A percentile compares a stretch with the other conserved stretches of the same genome.
phyloP scores from a whole-genome alignment of 2,113 vertebrate species.

The Pithys albifrons region DNA sequence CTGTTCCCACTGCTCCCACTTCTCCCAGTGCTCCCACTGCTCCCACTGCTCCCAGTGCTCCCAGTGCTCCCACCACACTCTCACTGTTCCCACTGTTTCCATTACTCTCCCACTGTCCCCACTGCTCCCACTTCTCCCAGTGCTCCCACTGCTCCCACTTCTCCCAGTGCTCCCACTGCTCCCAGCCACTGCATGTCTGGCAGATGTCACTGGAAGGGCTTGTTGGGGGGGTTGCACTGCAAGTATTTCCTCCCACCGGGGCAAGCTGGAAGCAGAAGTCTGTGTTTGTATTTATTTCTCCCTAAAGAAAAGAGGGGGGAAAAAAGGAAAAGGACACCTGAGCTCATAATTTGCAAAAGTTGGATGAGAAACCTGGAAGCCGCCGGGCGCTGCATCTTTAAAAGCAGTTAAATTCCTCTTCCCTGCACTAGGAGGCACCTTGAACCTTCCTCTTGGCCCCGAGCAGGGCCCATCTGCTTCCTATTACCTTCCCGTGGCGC shows the following conservation, averaged over 20 bases:
- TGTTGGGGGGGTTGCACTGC: no score
- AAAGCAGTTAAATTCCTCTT: constrained; percentile 65
- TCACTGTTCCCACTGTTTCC: background rate
- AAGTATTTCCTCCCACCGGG: background rate
- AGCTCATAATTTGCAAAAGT: constrained; percentile 53
- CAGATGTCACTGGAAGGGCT: background rate
- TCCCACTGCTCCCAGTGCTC: background rate
- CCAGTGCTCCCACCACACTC: no score
- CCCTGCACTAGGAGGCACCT: constrained; percentile 70
- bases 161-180: background rate
- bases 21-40: background rate
- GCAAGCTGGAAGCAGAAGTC: background rate
- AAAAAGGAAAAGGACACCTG: constrained; percentile 8
- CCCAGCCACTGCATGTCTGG: rapidly evolving
- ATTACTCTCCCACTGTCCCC: background rate
- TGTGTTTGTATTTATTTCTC: constrained; percentile 36
- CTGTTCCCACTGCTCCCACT: no score
- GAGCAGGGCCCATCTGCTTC: constrained; percentile 66
- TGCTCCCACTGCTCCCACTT: background rate
- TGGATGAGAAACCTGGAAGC: constrained; percentile 62
- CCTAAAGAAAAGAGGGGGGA: no score
- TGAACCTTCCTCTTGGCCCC: constrained; percentile 67
- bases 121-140: background rate
- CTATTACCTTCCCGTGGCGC: constrained; percentile 62
- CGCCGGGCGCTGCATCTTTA: constrained; percentile 14